Conservation (phyloP, 2,797 vertebrate species). For the Psittacula echo region DNA sequence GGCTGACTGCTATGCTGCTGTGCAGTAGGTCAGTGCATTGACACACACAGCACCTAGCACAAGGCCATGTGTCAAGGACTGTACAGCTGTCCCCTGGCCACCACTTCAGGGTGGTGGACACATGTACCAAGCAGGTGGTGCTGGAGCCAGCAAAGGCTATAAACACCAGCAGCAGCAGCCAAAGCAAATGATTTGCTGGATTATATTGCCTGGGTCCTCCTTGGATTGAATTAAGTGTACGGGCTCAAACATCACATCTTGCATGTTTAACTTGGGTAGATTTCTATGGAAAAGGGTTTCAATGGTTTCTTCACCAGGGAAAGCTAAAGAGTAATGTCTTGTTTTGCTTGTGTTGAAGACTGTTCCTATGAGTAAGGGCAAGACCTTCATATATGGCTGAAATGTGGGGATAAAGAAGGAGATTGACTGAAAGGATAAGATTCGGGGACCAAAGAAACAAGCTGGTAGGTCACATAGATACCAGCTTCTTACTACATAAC, state of each 20-base stretch:
- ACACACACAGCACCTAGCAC: not conserved
- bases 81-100: not conserved
- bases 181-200: not conserved
- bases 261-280: not conserved
- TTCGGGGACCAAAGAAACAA: not conserved
- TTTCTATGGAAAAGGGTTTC: not conserved
- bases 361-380: not conserved
- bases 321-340: not conserved
- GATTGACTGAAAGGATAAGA: not conserved
- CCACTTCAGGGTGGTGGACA: not conserved
- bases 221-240: not conserved
- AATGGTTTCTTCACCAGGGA: not conserved
- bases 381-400: not conserved
- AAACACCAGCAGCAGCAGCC: not conserved
- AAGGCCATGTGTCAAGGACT: not conserved
- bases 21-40: accelerated
- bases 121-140: not conserved
- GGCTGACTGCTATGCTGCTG: not conserved
- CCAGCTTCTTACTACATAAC: not conserved
- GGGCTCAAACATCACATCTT: not conserved
- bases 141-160: not conserved
- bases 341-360: not conserved
- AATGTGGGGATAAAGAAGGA: not conserved
- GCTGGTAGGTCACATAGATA: not conserved
- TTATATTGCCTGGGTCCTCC: not conserved